Base-by-base conservation (phyloP, 1,140 invertebrate genomes). In the Oncopodura yosiiana region DNA sequence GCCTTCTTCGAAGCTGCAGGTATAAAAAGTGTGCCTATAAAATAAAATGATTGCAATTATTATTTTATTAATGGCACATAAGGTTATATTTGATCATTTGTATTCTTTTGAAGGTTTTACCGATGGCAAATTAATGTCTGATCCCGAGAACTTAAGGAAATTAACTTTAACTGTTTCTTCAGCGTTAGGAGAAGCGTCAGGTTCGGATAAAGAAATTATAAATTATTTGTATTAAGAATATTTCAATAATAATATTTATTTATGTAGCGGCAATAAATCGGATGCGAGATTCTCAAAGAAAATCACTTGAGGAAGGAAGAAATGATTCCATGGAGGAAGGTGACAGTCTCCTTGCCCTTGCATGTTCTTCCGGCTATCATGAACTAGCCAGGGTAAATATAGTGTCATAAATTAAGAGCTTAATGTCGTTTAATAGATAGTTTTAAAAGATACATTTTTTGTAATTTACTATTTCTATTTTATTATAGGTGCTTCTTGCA, bases 151-250 rank as follows among this genome's bases (percentile, higher is more conserved):
- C 52, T 74, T 91, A 38, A 75, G 84, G 64, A 80, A 85, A 61
- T 74, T 91, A 65, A 89, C 87, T 54, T 89, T 87, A 19, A 86
- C 84, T 63, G 88, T 93, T 49, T 91, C 87, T 64, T 90, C 86
- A 76, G 88, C 92, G 44, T 78, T 96, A 58, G 92, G 94, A 76
- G 92, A 95, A 75, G 92, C 92, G 42, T 92, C 91, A 45, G n/a
- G n/a, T n/a, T n/a, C n/a, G n/a, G n/a, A n/a, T n/a, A n/a, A n/a
- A n/a, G n/a, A n/a, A n/a, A n/a, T n/a, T n/a, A n/a, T n/a, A n/a
- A n/a, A n/a, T n/a, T n/a, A n/a, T n/a, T n/a, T n/a, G n/a, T n/a
- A n/a, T n/a, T n/a, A n/a, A n/a, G n/a, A n/a, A n/a, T n/a, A n/a
- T n/a, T n/a, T n/a, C n/a, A n/a, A n/a, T n/a, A n/a, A n/a, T n/a